A percentile compares a stretch with the other conserved stretches of the same genome.
These are phyloP conservation scores for Oophaga pumilio DNA, from an alignment of 2,113 vertebrate species.

Conservation along the genomic window DNA sequence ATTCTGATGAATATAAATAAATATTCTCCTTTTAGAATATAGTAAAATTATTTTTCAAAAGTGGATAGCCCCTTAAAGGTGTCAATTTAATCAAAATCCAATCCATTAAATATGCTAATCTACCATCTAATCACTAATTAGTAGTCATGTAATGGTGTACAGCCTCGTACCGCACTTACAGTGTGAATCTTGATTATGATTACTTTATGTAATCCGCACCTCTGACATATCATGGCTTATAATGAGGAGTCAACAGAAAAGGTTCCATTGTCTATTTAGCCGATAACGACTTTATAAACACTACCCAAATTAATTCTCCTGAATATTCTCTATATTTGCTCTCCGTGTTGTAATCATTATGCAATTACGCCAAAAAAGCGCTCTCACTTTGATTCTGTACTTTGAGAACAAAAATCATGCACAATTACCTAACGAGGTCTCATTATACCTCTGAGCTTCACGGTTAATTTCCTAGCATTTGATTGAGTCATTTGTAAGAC, in stretches of 20 bases:
- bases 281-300: slow-evolving; percentile 10
- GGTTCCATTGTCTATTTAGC: neutral
- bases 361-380: slow-evolving; percentile 15
- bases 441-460: slow-evolving; percentile 25
- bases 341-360: slow-evolving; percentile 12
- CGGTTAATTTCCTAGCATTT: slow-evolving; percentile 17
- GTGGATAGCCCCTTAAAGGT: neutral
- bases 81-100: neutral
- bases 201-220: neutral
- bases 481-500: slow-evolving; percentile 33
- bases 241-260: neutral
- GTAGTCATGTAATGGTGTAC: neutral
- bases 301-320: slow-evolving; percentile 25
- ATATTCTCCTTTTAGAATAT: too few species aligned
- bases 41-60: neutral
- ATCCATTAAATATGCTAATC: neutral
- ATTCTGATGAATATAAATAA: too few species aligned
- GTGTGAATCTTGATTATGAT: neutral
- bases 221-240: neutral
- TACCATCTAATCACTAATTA: neutral
- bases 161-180: neutral
- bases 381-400: slow-evolving; percentile 1
- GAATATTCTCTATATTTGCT: slow-evolving; percentile 13
- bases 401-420: slow-evolving; percentile 12
- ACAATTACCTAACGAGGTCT: slow-evolving; percentile 37